A percentile compares a stretch with the other conserved stretches of the same genome.
Evolutionary conservation across 2,888 invertebrate species (phyloP).

Genomic region (Cenopis cana): DNA sequence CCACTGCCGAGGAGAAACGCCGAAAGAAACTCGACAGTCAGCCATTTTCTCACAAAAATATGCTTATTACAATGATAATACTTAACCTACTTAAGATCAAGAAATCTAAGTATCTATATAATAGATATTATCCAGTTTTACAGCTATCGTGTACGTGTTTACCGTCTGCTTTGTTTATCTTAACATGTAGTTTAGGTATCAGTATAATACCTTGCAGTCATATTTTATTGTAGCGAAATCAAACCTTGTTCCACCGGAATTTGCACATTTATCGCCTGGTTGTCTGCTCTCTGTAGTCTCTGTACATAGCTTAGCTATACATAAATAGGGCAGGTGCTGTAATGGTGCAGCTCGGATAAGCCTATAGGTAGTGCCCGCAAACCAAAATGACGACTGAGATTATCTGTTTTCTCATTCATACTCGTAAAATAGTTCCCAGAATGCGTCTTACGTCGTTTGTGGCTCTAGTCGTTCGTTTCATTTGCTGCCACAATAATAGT

Average conservation of each 20-base stretch:
- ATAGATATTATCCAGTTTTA: conserved; percentile 37
- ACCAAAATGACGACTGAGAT: too few species aligned
- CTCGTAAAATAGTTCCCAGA: too few species aligned
- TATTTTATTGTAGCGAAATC: background rate
- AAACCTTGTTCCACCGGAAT: background rate
- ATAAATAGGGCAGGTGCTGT: conserved; percentile 3
- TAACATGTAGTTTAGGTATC: conserved; percentile 6
- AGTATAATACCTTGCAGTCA: background rate
- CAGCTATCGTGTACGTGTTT: conserved; percentile 28
- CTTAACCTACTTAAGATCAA: too few species aligned
- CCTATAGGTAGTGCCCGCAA: background rate
- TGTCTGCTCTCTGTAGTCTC: background rate
- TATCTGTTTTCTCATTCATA: too few species aligned
- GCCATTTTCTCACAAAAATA: too few species aligned
- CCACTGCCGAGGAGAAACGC: too few species aligned
- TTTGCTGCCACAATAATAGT: background rate
- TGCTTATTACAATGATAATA: too few species aligned
- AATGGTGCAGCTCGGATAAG: background rate
- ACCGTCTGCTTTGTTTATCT: conserved; percentile 19
- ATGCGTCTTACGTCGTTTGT: too few species aligned
- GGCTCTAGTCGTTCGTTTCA: too few species aligned
- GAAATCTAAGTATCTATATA: too few species aligned
- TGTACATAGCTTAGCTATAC: too few species aligned
- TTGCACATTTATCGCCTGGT: conserved; percentile 4
- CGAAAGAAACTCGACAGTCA: too few species aligned